phyloP scores from a whole-genome alignment of 2,113 vertebrate species.

The Lophura nycthemera region DNA sequence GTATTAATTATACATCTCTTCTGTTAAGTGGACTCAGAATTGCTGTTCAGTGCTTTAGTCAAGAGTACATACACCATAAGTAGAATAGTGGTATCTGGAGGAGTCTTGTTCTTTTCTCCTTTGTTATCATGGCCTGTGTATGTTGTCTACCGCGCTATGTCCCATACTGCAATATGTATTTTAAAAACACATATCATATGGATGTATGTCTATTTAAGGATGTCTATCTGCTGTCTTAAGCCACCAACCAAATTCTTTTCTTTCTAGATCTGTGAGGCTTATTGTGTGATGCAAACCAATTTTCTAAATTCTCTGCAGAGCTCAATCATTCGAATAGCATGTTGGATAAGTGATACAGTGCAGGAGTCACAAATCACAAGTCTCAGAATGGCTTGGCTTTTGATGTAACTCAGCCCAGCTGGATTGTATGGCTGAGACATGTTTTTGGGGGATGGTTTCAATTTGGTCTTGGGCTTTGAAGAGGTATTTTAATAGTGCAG shows the following conservation, averaged over 20 bases:
- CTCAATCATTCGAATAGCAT: neutral
- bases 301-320: neutral
- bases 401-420: neutral
- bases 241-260: neutral
- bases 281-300: neutral
- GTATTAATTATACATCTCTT: neutral
- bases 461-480: conserved; percentile 10
- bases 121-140: neutral
- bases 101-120: neutral
- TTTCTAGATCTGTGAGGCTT: neutral
- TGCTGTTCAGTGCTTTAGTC: too few species aligned
- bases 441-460: neutral
- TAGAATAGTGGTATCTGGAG: neutral
- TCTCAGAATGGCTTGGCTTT: neutral
- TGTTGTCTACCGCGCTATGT: neutral
- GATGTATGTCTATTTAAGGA: too few species aligned
- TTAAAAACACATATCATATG: neutral
- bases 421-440: neutral
- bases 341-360: neutral
- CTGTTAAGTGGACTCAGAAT: neutral
- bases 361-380: neutral
- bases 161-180: neutral
- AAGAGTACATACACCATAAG: neutral
- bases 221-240: neutral
- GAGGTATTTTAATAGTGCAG: neutral